Conservation (phyloP, 2,797 vertebrate species). For the Cyprinodon diabolis region DNA sequence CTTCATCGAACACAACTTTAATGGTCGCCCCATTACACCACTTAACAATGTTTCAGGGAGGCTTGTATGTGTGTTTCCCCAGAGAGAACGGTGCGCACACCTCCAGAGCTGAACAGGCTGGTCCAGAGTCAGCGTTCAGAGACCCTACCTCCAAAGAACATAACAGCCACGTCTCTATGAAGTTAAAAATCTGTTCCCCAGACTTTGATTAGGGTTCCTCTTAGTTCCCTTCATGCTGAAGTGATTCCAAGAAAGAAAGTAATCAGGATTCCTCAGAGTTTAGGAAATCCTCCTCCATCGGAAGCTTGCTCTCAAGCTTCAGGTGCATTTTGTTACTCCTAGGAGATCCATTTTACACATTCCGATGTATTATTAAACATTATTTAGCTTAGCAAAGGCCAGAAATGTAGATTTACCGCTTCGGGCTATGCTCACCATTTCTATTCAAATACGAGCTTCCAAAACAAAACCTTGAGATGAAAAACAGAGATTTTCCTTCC, state of each 20-base stretch:
- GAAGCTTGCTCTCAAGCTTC: not conserved
- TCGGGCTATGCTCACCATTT: not conserved
- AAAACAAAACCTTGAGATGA: not conserved
- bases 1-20: constrained; percentile 80
- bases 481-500: not conserved
- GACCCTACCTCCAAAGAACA: not conserved
- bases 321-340: not conserved
- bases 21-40: constrained; percentile 70
- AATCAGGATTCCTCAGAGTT: not conserved
- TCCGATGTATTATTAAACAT: not conserved
- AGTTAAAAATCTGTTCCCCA: not conserved
- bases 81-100: constrained; percentile 35
- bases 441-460: too few relatives aligned
- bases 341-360: not conserved
- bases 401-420: not conserved
- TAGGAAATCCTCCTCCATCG: not conserved
- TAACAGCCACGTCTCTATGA: not conserved
- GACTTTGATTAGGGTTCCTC: not conserved
- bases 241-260: not conserved
- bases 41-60: constrained; percentile 75
- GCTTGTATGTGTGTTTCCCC: constrained; percentile 55
- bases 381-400: not conserved
- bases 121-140: constrained; percentile 37
- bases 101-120: constrained; percentile 48
- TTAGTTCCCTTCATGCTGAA: not conserved